Percentiles rank a stretch among this genome's conserved stretches.
These are phyloP conservation scores for Xestia sexstrigata DNA, from an alignment of 2,888 invertebrate species.

Conservation along the genomic window DNA sequence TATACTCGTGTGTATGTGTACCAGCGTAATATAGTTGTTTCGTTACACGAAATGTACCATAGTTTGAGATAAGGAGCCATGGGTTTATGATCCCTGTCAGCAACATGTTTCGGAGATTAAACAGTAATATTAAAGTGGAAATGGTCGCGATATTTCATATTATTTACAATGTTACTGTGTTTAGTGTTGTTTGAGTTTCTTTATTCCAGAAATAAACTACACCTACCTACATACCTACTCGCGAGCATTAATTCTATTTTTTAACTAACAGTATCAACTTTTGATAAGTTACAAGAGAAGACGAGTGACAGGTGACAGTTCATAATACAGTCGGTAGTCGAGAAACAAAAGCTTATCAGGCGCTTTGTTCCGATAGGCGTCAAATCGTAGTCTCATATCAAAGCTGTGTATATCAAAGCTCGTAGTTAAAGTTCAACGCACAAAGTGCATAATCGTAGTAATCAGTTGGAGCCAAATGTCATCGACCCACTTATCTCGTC, in stretches of 20 bases:
- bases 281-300: not conserved
- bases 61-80: conserved; percentile 63
- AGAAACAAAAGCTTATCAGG: conserved; percentile 65
- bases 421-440: conserved; percentile 89
- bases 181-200: conserved; percentile 40
- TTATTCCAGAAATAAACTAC: conserved; percentile 24
- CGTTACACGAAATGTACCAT: conserved; percentile 66
- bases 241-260: conserved; percentile 1
- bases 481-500: conserved; percentile 91
- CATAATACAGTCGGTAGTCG: conserved; percentile 26
- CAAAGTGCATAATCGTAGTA: conserved; percentile 90
- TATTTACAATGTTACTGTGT: conserved; percentile 50
- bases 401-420: conserved; percentile 83
- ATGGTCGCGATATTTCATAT: conserved; percentile 59
- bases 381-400: conserved; percentile 74
- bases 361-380: conserved; percentile 64
- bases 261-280: conserved; percentile 3
- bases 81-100: conserved; percentile 68
- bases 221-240: not conserved
- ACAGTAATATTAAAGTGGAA: conserved; percentile 66
- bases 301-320: conserved; percentile 20
- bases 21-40: conserved; percentile 64
- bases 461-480: conserved; percentile 90
- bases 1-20: conserved; percentile 71
- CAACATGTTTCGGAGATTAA: conserved; percentile 66